Evolutionary conservation across 2,797 vertebrate species (phyloP), one percentile per base, ranked within the genome.

Genomic region (Acanthornis magna): DNA sequence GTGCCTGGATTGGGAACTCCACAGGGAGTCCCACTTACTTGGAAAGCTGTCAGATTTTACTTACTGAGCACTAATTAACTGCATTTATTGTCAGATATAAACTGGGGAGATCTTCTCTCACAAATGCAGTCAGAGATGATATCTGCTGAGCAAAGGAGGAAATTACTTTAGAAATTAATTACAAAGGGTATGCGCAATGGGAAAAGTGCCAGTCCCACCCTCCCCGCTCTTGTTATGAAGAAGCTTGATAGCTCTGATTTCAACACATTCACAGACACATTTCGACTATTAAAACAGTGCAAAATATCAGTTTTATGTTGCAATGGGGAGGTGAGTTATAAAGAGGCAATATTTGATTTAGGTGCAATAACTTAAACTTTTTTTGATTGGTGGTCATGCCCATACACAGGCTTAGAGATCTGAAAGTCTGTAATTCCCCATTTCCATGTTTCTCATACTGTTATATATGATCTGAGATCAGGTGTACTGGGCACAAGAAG

Each of bases 81-180:
- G 51, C n/a, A 55, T 80, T 85, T 80, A 51, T 43, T 77, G 26
- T 36, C 60, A 66, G 78, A 32, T 73, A 85, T 70, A 79, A 70
- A 32, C 10, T 23, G 25, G 20, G 36, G 77, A 72, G 51, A 57
- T 55, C 55, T 51, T 67, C n/a, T 80, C 72, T 47, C 34, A 32
- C 68, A 60, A 83, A 66, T 8, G 18, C 0, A 4, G 45, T 29
- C 48, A 63, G 65, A 74, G 58, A 76, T 75, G 32, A 16, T 67
- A 67, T 77, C 76, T 88, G 36, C 57, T 13, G 8, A 72, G 32
- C 43, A 72, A 86, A 89, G 72, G 57, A 71, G 48, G 45, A 87
- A 85, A 73, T 73, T 32, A 32, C 48, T 93, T 87, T 21, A 70
- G 78, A 82, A 95, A 79, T 79, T 29, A 73, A 76, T 89, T 90